Evolutionary conservation across 2,888 invertebrate genomes (phyloP), one percentile per base, ranked within the genome.

Genomic region (Enchytraeus crypticus): DNA sequence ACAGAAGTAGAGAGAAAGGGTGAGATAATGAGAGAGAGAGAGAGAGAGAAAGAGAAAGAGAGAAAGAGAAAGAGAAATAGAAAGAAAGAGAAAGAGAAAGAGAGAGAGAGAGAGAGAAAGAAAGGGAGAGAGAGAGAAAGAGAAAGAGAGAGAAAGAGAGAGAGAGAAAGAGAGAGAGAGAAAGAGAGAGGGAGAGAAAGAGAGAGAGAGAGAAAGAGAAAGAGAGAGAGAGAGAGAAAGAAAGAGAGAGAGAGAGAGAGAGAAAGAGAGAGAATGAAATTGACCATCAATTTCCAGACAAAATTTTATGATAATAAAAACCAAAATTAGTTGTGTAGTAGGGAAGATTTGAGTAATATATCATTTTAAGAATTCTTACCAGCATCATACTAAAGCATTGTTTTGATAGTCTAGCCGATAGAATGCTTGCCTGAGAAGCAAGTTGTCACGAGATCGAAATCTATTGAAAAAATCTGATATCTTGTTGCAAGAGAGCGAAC

Each of bases 171-270:
- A 21, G 11, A 21, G 23, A 49, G 23, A 23, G 23, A 14, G 23
- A 21, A 49, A 49, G 51, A 23, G 51, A 18, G 51, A 23, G 51
- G 21, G 51, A 49, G 51, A 49, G 23, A 49, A 21, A 49, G 51
- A 49, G 51, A 23, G 51, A 49, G 51, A 23, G 51, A 49, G 51
- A 23, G 51, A 49, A 21, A 23, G 51, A 49, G 51, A 23, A 21
- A 23, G 51, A 49, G 51, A 49, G 51, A 49, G 51, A 49, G 51
- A 49, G 51, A 49, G 51, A 49, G 51, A 49, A 21, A 49, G 51
- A 49, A 21, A 49, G 51, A 49, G 51, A 49, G 51, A 49, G 51
- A 49, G 51, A 49, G 51, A 49, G 51, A 49, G 51, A 49, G 51
- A 49, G 51, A 49, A 21, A 49, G 51, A 49, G 51, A 49, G 51